Conservation (phyloP, 2,797 vertebrate genomes). For the Sylvia borin region DNA sequence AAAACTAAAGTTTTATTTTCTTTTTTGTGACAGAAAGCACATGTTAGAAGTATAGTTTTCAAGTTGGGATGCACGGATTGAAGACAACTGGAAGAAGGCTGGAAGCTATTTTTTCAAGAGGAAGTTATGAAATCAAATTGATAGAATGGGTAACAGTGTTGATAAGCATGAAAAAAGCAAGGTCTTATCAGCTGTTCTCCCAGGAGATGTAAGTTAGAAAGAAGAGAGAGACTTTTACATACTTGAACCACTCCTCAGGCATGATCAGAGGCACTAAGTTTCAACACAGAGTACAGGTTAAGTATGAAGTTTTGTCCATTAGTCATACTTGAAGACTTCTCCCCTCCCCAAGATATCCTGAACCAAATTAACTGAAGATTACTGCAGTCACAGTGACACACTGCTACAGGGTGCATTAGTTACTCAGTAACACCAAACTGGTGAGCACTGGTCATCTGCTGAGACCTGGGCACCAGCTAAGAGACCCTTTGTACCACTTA, state of each 20-base stretch:
- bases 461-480: not conserved
- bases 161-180: not conserved
- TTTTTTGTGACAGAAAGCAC: not conserved
- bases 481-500: not conserved
- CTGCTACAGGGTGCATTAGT: not conserved
- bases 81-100: not conserved
- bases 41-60: not conserved
- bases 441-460: not conserved
- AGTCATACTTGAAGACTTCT: not conserved
- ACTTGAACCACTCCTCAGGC: not conserved
- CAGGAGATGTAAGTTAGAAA: not conserved
- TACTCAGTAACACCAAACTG: not conserved
- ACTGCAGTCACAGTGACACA: not conserved
- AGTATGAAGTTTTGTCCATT: not conserved
- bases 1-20: not conserved
- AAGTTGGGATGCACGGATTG: not conserved
- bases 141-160: not conserved
- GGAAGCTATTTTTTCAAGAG: constrained; percentile 14
- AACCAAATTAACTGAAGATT: not conserved
- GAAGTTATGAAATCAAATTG: constrained; percentile 3
- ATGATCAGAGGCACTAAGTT: not conserved
- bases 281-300: not conserved
- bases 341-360: not conserved
- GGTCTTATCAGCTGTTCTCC: not conserved
- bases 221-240: not conserved